These are phyloP conservation scores for Trachelus iudaicus DNA, from an alignment of 2,888 invertebrate genomes.

Conservation along the genomic window DNA sequence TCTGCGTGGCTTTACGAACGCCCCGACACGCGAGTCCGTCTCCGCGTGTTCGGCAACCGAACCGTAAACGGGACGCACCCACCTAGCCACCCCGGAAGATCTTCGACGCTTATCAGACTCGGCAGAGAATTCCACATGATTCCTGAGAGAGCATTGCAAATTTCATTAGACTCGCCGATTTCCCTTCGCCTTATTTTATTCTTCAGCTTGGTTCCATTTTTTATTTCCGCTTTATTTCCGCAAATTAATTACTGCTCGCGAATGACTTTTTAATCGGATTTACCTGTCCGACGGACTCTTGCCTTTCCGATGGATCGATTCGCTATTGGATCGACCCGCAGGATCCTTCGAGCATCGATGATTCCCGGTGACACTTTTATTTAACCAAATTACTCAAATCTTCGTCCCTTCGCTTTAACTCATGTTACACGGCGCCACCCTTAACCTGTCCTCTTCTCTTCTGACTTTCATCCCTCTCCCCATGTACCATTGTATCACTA, in stretches of 20 bases:
- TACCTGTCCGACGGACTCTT: neutral
- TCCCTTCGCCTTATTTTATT: neutral
- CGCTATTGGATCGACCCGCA: neutral
- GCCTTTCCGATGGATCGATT: neutral
- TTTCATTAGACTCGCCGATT: neutral
- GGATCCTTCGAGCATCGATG: too few relatives aligned
- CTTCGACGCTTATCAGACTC: too few relatives aligned
- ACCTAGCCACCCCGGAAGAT: too few relatives aligned
- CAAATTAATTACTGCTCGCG: neutral
- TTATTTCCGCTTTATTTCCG: neutral
- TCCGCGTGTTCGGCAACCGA: too few relatives aligned
- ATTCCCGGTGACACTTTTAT: neutral
- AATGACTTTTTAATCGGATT: conserved; percentile 2
- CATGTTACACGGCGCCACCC: too few relatives aligned
- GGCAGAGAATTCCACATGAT: too few relatives aligned
- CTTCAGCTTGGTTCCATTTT: neutral
- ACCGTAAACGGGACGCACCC: too few relatives aligned
- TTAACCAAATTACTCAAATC: neutral
- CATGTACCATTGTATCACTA: neutral
- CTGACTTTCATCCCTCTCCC: neutral
- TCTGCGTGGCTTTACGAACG: too few relatives aligned
- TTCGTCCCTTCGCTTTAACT: too few relatives aligned
- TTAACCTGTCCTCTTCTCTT: too few relatives aligned
- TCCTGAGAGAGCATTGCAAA: too few relatives aligned
- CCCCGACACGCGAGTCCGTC: too few relatives aligned